A percentile compares a stretch with the other conserved stretches of the same genome.
phyloP scores from a whole-genome alignment of 2,888 invertebrate species.

The Cheilosia urbana region DNA sequence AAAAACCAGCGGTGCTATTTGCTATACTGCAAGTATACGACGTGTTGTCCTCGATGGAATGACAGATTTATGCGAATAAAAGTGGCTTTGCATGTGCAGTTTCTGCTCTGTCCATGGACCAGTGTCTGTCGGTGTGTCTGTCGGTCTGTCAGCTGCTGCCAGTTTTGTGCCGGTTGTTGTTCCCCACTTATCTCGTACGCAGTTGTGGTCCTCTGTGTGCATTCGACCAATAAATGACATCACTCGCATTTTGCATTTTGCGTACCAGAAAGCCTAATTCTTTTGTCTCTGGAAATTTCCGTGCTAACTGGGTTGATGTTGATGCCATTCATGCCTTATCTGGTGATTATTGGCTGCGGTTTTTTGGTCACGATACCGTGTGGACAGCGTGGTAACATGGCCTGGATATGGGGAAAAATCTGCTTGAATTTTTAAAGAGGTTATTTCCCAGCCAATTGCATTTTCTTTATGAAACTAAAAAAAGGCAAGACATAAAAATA shows the following conservation, averaged over 20 bases:
- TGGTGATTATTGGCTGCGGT: constrained; percentile 34
- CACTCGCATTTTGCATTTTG: constrained; percentile 43
- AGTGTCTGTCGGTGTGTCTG: constrained; percentile 12
- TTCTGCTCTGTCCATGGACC: constrained; percentile 2
- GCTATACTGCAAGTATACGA: background rate
- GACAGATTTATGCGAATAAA: constrained; percentile 69
- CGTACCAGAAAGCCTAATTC: constrained; percentile 49
- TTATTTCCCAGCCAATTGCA: no score
- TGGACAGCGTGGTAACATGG: constrained; percentile 20
- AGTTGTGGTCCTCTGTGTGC: constrained; percentile 24
- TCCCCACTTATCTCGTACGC: constrained; percentile 21
- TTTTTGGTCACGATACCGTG: constrained; percentile 24
- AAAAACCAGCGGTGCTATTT: constrained; percentile 4
- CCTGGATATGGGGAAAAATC: background rate
- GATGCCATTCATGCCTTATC: constrained; percentile 3
- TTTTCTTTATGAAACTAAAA: no score
- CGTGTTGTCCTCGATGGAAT: constrained; percentile 43
- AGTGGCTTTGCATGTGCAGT: constrained; percentile 57
- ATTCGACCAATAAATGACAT: constrained; percentile 56
- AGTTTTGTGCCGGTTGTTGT: constrained; percentile 26
- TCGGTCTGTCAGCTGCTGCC: constrained; percentile 48
- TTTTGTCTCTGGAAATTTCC: constrained; percentile 33
- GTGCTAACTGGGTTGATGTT: constrained; percentile 17
- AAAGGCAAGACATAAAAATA: no score
- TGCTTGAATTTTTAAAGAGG: no score